Evolutionary conservation across 2,888 invertebrate species (phyloP).

Genomic region (Rhorus exstirpatorius): DNA sequence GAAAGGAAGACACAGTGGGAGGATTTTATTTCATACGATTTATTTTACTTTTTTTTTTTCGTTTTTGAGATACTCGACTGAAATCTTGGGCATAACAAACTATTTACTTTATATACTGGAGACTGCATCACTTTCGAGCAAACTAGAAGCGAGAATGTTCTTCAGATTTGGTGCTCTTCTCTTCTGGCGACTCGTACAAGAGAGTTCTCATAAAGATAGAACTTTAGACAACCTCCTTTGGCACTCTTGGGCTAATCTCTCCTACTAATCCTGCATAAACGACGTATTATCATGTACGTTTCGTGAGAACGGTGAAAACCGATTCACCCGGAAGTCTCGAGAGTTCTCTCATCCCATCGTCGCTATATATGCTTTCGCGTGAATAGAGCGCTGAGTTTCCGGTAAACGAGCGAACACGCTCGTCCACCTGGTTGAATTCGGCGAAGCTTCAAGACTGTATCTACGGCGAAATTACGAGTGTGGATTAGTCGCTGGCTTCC

Average conservation of each 20-base stretch:
- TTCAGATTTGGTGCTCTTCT: conserved; percentile 33
- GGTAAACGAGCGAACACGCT: conserved; percentile 66
- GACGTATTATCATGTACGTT: conserved; percentile 64
- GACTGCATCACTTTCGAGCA: conserved; percentile 34
- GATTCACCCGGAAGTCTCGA: conserved; percentile 54
- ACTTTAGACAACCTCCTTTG: conserved; percentile 43
- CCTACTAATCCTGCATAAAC: conserved; percentile 65
- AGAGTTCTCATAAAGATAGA: conserved; percentile 56
- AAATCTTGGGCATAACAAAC: conserved; percentile 44
- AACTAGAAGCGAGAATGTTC: conserved; percentile 35
- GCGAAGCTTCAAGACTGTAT: conserved; percentile 58
- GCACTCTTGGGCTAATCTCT: conserved; percentile 54
- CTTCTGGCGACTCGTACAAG: neutral
- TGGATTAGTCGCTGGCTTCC: conserved; percentile 64
- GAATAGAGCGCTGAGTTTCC: conserved; percentile 45
- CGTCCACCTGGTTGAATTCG: conserved; percentile 60
- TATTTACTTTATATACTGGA: conserved; percentile 4
- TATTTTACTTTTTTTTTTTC: conserved; percentile 38
- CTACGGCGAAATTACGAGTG: conserved; percentile 69
- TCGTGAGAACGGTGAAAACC: conserved; percentile 61
- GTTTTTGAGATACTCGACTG: neutral
- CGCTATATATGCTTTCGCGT: conserved; percentile 29
- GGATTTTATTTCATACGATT: conserved; percentile 48
- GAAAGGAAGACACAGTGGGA: conserved; percentile 3
- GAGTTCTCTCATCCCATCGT: conserved; percentile 28